Percentiles rank a stretch among this genome's conserved stretches.
Conservation (phyloP, 2,888 invertebrate genomes). For the Brenthis ino region DNA sequence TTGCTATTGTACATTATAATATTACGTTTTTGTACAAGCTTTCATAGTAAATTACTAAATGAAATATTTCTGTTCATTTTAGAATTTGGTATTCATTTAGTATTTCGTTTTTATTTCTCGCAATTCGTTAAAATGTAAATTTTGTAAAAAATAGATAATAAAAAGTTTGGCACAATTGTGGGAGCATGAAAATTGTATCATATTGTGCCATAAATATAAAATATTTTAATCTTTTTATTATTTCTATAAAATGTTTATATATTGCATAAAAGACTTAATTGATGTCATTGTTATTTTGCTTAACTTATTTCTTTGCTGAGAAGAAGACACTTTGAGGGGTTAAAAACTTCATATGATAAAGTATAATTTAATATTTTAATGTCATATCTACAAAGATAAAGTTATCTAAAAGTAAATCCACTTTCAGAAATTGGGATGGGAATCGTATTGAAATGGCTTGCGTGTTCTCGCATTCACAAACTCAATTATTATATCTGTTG, state of each 20-base stretch:
- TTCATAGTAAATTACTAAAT: too few species aligned
- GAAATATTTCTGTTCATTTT: too few species aligned
- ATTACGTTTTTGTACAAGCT: too few species aligned
- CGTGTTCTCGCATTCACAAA: slow-evolving; percentile 54
- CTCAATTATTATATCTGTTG: slow-evolving; percentile 54
- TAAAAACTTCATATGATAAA: not conserved
- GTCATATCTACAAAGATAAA: slow-evolving; percentile 29
- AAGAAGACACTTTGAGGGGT: not conserved
- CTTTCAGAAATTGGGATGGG: slow-evolving; percentile 46
- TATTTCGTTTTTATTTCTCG: slow-evolving; percentile 2
- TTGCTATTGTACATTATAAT: not conserved
- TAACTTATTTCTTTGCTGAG: not conserved
- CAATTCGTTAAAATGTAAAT: slow-evolving; percentile 11
- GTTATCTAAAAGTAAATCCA: slow-evolving; percentile 38
- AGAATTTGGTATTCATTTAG: not conserved
- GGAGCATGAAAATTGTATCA: too few species aligned
- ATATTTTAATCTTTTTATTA: too few species aligned
- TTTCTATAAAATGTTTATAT: too few species aligned
- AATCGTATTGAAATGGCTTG: slow-evolving; percentile 53
- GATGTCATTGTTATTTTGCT: too few species aligned
- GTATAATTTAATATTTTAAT: slow-evolving; percentile 20
- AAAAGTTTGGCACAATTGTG: too few species aligned
- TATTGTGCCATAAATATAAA: too few species aligned
- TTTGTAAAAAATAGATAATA: slow-evolving; percentile 15
- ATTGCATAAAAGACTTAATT: too few species aligned